These are phyloP conservation scores for Mastomys coucha DNA, from an alignment of 2,113 vertebrate genomes.

Conservation along the genomic window DNA sequence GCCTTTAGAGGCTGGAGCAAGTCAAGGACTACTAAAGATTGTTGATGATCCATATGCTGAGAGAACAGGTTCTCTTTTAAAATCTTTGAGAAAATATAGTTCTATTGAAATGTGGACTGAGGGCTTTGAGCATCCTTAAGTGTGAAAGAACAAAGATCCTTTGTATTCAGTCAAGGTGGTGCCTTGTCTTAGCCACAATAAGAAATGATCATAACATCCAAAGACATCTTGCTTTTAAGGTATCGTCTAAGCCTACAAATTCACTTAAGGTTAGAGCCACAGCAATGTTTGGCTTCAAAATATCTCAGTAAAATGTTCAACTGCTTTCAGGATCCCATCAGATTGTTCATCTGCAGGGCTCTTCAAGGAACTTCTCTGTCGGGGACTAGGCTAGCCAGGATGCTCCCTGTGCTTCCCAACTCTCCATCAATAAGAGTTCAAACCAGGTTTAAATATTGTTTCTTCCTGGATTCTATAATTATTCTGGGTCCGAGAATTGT, in stretches of 20 bases:
- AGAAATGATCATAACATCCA: not conserved
- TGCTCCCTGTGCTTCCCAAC: not conserved
- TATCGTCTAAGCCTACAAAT: not conserved
- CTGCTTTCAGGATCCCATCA: not conserved
- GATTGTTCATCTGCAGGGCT: not conserved
- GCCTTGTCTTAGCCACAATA: not conserved
- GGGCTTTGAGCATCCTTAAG: not conserved
- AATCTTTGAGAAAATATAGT: not conserved
- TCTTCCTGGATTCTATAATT: not conserved
- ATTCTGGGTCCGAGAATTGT: not conserved
- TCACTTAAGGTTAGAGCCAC: not conserved
- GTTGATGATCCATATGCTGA: not conserved
- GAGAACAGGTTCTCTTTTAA: not conserved
- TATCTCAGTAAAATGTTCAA: not conserved
- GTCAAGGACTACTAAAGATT: not conserved
- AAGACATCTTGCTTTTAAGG: not conserved
- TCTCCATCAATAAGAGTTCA: not conserved
- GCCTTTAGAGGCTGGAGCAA: not conserved
- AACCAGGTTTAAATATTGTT: not conserved
- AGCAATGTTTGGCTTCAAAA: not conserved
- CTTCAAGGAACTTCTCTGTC: not conserved
- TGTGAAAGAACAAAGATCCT: not conserved
- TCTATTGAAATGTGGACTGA: not conserved
- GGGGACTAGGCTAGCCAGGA: not conserved
- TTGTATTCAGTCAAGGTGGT: not conserved